A percentile compares a stretch with the other conserved stretches of the same genome.
Evolutionary conservation across 2,113 vertebrate species (phyloP).

Genomic region (Macquaria ambigua): DNA sequence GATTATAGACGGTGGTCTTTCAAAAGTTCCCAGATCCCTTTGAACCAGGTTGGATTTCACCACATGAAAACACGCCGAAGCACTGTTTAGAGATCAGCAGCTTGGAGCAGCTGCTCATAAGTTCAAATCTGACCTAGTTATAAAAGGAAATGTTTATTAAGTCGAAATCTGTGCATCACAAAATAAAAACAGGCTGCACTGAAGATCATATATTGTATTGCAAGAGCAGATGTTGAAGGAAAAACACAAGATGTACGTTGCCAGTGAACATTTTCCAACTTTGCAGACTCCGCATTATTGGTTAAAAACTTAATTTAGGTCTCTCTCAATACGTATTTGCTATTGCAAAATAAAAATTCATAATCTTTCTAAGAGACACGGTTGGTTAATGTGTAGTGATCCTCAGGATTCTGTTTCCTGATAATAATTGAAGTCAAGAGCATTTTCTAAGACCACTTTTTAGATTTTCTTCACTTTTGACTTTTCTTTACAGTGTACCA

Average conservation of each 20-base stretch:
- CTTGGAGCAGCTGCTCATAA: conserved; percentile 14
- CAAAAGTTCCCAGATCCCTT: conserved; percentile 8
- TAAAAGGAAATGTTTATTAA: conserved; percentile 17
- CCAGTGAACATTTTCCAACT: not conserved
- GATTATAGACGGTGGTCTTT: conserved; percentile 4
- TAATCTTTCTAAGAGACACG: not conserved
- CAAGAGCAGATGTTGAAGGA: not conserved
- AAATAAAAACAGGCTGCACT: not conserved
- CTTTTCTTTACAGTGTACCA: not conserved
- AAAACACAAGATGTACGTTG: not conserved
- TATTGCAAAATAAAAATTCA: not conserved
- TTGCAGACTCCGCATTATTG: not conserved
- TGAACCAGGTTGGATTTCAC: conserved; percentile 24
- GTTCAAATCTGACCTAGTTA: conserved; percentile 40
- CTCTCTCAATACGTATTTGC: not conserved
- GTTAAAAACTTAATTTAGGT: not conserved
- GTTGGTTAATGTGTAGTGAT: not conserved
- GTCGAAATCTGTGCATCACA: not conserved
- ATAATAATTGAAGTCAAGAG: not conserved
- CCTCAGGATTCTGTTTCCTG: not conserved
- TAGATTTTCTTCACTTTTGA: not conserved
- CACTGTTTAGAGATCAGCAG: conserved; percentile 25
- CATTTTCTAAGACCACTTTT: not conserved
- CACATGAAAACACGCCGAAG: not conserved
- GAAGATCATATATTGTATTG: not conserved